These are phyloP conservation scores for Pherbina coryleti DNA, from an alignment of 2,888 invertebrate genomes.

Conservation along the genomic window DNA sequence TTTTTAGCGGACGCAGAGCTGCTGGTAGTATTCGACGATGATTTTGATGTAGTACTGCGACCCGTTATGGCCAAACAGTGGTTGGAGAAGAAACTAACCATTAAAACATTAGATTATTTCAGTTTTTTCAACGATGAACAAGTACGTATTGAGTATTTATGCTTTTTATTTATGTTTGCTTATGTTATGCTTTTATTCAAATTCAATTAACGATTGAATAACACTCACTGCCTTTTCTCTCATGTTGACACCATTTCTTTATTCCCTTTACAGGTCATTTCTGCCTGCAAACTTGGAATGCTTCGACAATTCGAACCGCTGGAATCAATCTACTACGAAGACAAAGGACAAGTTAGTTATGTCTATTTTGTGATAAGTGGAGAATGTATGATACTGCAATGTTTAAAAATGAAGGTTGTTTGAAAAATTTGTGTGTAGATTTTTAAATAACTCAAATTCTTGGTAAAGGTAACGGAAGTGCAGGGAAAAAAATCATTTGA, in stretches of 20 bases:
- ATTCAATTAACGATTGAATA: too few species aligned
- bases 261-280: slow-evolving; percentile 48
- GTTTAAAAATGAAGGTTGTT: slow-evolving; percentile 59
- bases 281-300: slow-evolving; percentile 56
- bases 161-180: too few species aligned
- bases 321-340: slow-evolving; percentile 63
- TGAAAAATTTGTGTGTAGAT: neutral
- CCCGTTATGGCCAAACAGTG: slow-evolving; percentile 62
- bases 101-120: slow-evolving; percentile 64
- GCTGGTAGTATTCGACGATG: slow-evolving; percentile 73
- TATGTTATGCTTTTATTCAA: too few species aligned
- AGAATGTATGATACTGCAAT: slow-evolving; percentile 66
- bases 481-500: slow-evolving; percentile 46
- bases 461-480: slow-evolving; percentile 46
- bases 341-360: slow-evolving; percentile 59
- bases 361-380: slow-evolving; percentile 67
- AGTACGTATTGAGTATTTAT: slow-evolving; percentile 48
- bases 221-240: too few species aligned
- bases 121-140: slow-evolving; percentile 59
- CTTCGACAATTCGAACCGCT: slow-evolving; percentile 63
- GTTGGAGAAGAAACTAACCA: slow-evolving; percentile 59
- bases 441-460: neutral
- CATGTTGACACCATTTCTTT: neutral
- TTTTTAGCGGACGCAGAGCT: slow-evolving; percentile 74
- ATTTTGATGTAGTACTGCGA: slow-evolving; percentile 68